Base-by-base conservation (phyloP, 2,888 invertebrate genomes). In the Lycaena phlaeas region DNA sequence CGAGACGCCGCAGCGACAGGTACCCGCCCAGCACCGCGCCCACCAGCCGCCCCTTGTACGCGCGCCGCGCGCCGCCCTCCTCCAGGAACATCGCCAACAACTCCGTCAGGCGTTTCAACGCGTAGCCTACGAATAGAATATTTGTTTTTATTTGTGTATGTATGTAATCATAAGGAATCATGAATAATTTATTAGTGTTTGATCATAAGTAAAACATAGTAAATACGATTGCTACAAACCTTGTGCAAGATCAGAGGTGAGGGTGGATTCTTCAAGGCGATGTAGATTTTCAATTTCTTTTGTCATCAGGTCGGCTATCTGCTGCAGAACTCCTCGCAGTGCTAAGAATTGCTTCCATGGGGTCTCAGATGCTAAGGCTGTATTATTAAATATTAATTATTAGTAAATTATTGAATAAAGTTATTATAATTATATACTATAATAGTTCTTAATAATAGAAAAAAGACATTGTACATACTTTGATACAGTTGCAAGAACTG, bases 271-370 rank as follows among this genome's bases (percentile, higher is more conserved):
- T 69, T 98, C 98, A 18, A 97, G 82, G 7, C 91, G 89, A 68
- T 95, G 95, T 11, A 98, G 85, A 54, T 95, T 92, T 46, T 92
- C 91, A 27, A 97, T 96, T 85, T 98, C 97, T 51, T 90, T 88
- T 0, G 94, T 94, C 63, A 98, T 88, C 14, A 97, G 84, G 54
- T 93, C 90, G 0, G 96, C 96, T 36, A 98, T 88, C 50, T 92
- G 90, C 4, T 91, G 88, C 38, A 97, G 86, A 0, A 97, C 93
- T 1, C 96, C 96, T 39, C 91, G 90, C 3, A 97, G 81, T 0
- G 96, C 95, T 44, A 98, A 84, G 78, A 96, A 97, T 64, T 96
- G 95, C 56, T 96, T 94, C 96, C 97, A 98, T 4, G 96, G 95
- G 1, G 91, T 88, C 53, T 94, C 92, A 14, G 91, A 89, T 2